Base-by-base conservation (phyloP, 2,113 vertebrate genomes). In the Pterocles burchelli region DNA sequence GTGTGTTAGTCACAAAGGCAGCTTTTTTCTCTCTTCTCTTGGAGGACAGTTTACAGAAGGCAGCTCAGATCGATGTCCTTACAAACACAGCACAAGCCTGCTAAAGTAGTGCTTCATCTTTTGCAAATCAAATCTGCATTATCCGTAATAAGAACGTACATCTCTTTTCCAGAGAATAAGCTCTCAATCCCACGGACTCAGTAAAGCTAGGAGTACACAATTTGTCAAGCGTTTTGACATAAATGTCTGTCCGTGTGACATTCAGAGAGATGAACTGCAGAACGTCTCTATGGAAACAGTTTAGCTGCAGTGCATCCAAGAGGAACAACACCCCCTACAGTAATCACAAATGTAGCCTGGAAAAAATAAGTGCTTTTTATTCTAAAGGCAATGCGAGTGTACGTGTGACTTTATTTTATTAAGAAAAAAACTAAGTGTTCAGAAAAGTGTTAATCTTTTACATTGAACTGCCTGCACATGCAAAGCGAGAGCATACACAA, bases 231-330 rank as follows among this genome's bases (percentile, higher is more conserved):
- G 59, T 59, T 94, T 90, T 95, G 89, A 87, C 76, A 58, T 71
- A 59, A 88, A 81, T 62, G 43, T n/a, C 93, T 94, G 79, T 58
- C 58, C 7, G 2, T 45, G 51, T 96, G 52, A 45, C 63, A 85
- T 61, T 75, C 73, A 91, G 43, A 95, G 88, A 92, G 83, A 85
- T 38, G 74, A 91, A 92, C 20, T 73, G 88, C 80, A 91, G 83
- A 91, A 80, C 0, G 15, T 96, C 94, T 95, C 97, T 96, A 96
- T 97, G 94, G 95, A 96, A 97, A 97, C 94, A 72, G 48, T 84
- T 93, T 67, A n/a, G 75, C 54, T 83, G 4, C 48, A 68, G 24
- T 31, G 65, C 66, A 52, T 78, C 31, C 21, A 29, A 52, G 43
- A 80, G 36, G 54, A 95, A 46, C 38, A 51, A 29, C 7, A 25